Evolutionary conservation across 2,888 invertebrate genomes (phyloP), one percentile per base, ranked within the genome.

Genomic region (Calameuta filiformis): DNA sequence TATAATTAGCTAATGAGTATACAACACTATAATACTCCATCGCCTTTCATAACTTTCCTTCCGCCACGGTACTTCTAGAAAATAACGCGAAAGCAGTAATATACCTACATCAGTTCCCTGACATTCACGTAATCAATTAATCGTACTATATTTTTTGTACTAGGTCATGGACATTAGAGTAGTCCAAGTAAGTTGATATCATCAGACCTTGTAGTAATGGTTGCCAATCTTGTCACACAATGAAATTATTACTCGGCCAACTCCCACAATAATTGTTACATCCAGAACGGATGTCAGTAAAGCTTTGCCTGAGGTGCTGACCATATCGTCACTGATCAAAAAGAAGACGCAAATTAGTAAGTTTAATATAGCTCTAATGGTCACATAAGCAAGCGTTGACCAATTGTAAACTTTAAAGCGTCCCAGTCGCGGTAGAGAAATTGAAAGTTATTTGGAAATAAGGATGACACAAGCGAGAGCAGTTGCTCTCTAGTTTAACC

Each of bases 191-290:
- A 31, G n/a, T 75, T 40, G 82, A 83, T 82, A 82, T 80, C 74
- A 83, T 83, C 80, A 83, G 81, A 84, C 82, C 82, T 84, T 83
- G 81, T 78, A 69, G 73, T 76, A 69, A 76, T 79, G 79, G 78
- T 75, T 78, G 79, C 76, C 78, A 80, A 80, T 83, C 83, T 81
- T 83, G 81, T 80, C 78, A 81, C 80, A 68, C 75, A 76, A 68
- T 35, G 31, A 75, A 68, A 79, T 83, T 83, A 79, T 75, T 77
- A 80, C 83, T 81, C 81, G 80, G 82, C 75, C 83, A 80, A 79
- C 73, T 82, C 78, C 71, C 75, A 76, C 82, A 82, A 23, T 56
- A 56, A 56, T 56, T 56, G 56, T 56, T 56, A 15, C 23, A 56
- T 56, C 9, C 23, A 56, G 56, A 56, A 56, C 23, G 23, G 23